These are phyloP conservation scores for Xenopus tropicalis DNA, from an alignment of 2,113 vertebrate species.

Conservation along the genomic window DNA sequence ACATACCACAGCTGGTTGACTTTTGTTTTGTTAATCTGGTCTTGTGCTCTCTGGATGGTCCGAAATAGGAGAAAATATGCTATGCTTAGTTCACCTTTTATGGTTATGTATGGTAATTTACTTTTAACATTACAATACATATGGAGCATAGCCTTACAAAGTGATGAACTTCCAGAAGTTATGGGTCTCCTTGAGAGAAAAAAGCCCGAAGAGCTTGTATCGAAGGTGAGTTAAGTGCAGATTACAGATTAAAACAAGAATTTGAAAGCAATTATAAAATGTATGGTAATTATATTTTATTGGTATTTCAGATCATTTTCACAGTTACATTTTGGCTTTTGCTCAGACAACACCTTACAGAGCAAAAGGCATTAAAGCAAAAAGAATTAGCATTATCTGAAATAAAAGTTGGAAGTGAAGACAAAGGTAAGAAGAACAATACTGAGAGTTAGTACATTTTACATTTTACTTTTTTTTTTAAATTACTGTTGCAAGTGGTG, in stretches of 20 bases:
- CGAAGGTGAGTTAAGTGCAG: constrained; percentile 71
- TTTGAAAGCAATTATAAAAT: no score
- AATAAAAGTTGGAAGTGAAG: constrained; percentile 78
- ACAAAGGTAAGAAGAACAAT: constrained; percentile 70
- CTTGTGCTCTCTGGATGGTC: constrained; percentile 94
- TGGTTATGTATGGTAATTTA: constrained; percentile 92
- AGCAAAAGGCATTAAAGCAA: constrained; percentile 74
- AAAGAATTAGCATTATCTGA: constrained; percentile 77
- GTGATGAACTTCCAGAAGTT: constrained; percentile 62
- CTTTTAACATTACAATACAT: constrained; percentile 90
- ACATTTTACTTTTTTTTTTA: no score
- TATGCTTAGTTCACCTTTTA: constrained; percentile 94
- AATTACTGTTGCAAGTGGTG: no score
- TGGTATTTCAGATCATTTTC: constrained; percentile 78
- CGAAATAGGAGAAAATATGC: constrained; percentile 88
- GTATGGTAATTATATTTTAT: no score
- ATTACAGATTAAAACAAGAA: no score
- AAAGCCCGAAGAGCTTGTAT: constrained; percentile 76
- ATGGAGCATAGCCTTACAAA: constrained; percentile 78
- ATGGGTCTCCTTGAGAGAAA: constrained; percentile 77
- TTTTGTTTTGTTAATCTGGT: constrained; percentile 94
- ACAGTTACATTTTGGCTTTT: constrained; percentile 95
- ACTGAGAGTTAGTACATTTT: background rate
- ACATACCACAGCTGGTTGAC: constrained; percentile 97
- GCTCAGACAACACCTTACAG: constrained; percentile 89